Conservation (phyloP, 2,888 invertebrate genomes). For the Parnassius orleans region DNA sequence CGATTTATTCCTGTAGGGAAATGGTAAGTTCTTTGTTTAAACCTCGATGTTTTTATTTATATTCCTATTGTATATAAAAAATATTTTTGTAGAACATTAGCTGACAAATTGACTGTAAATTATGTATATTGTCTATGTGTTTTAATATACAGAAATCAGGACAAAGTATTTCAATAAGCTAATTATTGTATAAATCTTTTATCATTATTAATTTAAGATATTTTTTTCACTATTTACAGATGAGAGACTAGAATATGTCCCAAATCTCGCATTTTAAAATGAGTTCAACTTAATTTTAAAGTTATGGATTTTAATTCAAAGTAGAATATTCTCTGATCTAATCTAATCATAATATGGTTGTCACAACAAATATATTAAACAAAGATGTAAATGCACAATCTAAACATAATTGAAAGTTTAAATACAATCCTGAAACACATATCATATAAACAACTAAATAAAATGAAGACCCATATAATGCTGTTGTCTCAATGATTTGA, state of each 20-base stretch:
- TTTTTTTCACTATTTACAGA: conserved; percentile 14
- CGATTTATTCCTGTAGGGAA: conserved; percentile 46
- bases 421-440: conserved; percentile 8
- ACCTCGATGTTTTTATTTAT: conserved; percentile 22
- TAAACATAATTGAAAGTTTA: neutral
- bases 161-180: too few relatives aligned
- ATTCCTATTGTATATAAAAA: neutral
- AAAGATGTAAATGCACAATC: conserved; percentile 8
- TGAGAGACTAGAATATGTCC: conserved; percentile 6
- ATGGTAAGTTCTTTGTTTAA: conserved; percentile 72
- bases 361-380: conserved; percentile 8
- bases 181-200: too few relatives aligned
- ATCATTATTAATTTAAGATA: neutral
- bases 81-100: neutral
- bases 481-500: neutral
- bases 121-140: too few relatives aligned
- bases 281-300: neutral
- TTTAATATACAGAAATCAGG: too few relatives aligned
- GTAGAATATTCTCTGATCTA: conserved; percentile 8
- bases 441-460: conserved; percentile 1
- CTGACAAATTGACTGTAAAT: neutral
- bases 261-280: neutral
- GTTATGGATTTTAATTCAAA: conserved; percentile 5
- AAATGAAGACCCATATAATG: neutral
- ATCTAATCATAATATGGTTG: conserved; percentile 14